A percentile compares a stretch with the other conserved stretches of the same genome.
Conservation (phyloP, 2,797 vertebrate genomes). For the Eospalax fontanierii region DNA sequence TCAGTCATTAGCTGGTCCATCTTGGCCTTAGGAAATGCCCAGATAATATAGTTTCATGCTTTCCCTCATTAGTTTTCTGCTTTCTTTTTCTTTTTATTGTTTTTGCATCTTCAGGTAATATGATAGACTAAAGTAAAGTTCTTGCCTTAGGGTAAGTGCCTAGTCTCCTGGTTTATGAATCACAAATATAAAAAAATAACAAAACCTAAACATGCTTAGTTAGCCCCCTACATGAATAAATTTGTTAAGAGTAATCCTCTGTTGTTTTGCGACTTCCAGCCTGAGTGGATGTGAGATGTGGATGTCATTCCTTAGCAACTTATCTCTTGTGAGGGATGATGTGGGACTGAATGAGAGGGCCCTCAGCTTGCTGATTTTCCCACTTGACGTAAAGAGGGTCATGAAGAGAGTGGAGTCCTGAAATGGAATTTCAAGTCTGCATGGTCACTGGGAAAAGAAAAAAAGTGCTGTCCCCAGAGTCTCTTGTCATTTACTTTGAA, state of each 20-base stretch:
- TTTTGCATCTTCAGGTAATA: not conserved
- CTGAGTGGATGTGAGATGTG: not conserved
- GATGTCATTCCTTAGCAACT: not conserved
- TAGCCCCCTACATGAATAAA: not conserved
- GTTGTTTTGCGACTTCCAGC: not conserved
- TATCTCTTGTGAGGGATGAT: not conserved
- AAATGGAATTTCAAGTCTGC: conserved; percentile 43
- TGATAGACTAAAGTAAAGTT: not conserved
- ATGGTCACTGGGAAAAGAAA: not conserved
- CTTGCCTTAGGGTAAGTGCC: not conserved
- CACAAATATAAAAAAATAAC: not conserved
- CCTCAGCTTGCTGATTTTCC: not conserved
- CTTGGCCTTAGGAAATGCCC: not conserved
- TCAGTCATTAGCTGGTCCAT: not conserved
- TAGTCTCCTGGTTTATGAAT: not conserved
- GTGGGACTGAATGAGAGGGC: not conserved
- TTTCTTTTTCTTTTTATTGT: not conserved
- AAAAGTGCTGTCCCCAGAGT: not conserved
- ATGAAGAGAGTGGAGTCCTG: not conserved
- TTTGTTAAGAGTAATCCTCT: not conserved
- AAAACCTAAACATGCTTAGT: not conserved
- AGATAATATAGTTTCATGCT: not conserved
- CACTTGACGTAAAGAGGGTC: conserved; percentile 65
- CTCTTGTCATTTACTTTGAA: conserved; percentile 22
- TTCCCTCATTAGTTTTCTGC: not conserved